Conservation (phyloP, 2,797 vertebrate species). For the Manis pentadactyla region DNA sequence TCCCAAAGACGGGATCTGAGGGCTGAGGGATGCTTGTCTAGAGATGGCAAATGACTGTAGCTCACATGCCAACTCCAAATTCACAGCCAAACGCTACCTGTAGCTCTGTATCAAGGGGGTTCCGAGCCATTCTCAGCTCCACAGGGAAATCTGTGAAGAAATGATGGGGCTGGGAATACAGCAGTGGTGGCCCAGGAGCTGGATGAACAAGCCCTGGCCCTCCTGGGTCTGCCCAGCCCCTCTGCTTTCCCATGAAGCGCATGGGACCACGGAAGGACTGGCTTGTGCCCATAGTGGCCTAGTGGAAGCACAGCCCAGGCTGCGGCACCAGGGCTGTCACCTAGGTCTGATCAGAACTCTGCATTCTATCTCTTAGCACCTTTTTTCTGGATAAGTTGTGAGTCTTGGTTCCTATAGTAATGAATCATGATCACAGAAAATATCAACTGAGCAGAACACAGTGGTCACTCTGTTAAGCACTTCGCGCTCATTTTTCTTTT, state of each 20-base stretch:
- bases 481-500: not conserved
- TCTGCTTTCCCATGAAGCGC: not conserved
- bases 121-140: not conserved
- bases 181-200: not conserved
- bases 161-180: not conserved
- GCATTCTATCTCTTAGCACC: not conserved
- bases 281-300: not conserved
- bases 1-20: too few species aligned
- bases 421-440: not conserved
- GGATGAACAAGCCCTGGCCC: not conserved
- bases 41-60: not conserved
- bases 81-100: not conserved
- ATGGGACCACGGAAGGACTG: not conserved
- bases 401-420: not conserved
- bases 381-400: not conserved
- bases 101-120: not conserved
- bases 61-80: not conserved
- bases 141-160: not conserved
- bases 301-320: not conserved
- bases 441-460: not conserved
- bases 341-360: not conserved
- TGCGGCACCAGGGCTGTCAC: rapidly evolving
- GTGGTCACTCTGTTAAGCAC: not conserved
- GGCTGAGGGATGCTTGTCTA: not conserved
- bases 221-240: not conserved